Base-by-base conservation (phyloP, 2,888 invertebrate genomes). In the Andrena chrysosceles region DNA sequence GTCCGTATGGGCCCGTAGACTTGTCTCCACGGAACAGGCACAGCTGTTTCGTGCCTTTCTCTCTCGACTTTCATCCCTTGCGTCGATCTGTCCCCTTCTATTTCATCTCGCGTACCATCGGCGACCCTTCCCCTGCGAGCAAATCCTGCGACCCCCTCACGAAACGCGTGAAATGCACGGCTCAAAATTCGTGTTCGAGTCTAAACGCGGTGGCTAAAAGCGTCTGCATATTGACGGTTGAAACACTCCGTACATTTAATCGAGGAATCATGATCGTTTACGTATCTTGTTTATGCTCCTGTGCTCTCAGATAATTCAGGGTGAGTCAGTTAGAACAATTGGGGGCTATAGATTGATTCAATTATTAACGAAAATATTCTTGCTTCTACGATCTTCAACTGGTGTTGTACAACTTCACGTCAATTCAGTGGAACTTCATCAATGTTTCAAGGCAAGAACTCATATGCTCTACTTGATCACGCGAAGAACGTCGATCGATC, bases 21-120 rank as follows among this genome's bases (percentile, higher is more conserved):
- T 86, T 83, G 87, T 90, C 90, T 88, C 87, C 86, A 85, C 87
- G 85, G 86, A 87, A 86, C 84, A 71, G 60, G 87, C 88, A 90
- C 92, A 92, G 90, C 91, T 91, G 91, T 91, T 90, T 89, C 86
- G 81, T 89, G 86, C 91, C 89, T 85, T 84, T 86, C 88, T 90
- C 85, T 84, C 85, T 83, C 83, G n/a, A 84, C 82, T 80, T 84
- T 82, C 87, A 87, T 84, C 84, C 86, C 89, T 78, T 74, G 77
- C 85, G 83, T 88, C 87, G 85, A 81, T 87, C 75, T 88, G 77
- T 86, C 85, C 88, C 87, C 85, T 85, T 87, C 84, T 83, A 85
- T 77, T 87, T 85, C 84, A 80, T 86, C 85, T 84, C 76, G 82
- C 67, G 78, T 73, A 59, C 66, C 83, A 81, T 86, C 88, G 86